These are phyloP conservation scores for Otus sunia DNA, from an alignment of 2,113 vertebrate genomes.

Conservation along the genomic window DNA sequence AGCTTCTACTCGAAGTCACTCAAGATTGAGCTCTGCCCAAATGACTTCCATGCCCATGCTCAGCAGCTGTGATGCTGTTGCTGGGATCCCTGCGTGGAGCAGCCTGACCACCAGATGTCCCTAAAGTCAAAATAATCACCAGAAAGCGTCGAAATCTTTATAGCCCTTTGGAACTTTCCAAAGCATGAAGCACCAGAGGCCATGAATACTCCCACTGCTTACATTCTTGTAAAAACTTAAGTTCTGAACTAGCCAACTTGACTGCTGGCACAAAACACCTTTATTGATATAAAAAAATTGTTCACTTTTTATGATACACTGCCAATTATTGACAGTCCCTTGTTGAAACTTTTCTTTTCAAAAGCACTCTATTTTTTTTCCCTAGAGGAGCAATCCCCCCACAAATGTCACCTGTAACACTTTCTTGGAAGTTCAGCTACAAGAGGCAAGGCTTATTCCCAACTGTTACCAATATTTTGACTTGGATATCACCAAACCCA, in stretches of 20 bases:
- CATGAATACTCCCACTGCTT: neutral
- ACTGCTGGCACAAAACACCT: neutral
- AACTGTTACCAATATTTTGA: neutral
- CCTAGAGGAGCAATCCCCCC: neutral
- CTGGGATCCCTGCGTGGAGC: neutral
- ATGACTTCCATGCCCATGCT: rapidly evolving
- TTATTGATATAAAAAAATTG: neutral
- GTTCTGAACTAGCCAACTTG: neutral
- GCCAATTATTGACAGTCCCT: neutral
- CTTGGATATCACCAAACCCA: neutral
- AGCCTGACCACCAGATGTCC: constrained; percentile 38
- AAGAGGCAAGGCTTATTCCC: neutral
- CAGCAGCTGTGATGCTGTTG: no score
- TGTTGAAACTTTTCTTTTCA: neutral
- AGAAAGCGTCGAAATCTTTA: neutral
- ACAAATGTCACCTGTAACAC: neutral
- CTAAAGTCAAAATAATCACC: neutral
- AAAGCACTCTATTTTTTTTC: neutral
- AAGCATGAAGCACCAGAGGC: neutral
- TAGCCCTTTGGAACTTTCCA: neutral
- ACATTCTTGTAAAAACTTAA: neutral
- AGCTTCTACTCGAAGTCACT: neutral
- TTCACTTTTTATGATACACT: neutral
- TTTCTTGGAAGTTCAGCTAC: neutral
- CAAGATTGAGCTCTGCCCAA: neutral